Conservation (phyloP, 2,797 vertebrate species). For the Sebastes wilsoni region DNA sequence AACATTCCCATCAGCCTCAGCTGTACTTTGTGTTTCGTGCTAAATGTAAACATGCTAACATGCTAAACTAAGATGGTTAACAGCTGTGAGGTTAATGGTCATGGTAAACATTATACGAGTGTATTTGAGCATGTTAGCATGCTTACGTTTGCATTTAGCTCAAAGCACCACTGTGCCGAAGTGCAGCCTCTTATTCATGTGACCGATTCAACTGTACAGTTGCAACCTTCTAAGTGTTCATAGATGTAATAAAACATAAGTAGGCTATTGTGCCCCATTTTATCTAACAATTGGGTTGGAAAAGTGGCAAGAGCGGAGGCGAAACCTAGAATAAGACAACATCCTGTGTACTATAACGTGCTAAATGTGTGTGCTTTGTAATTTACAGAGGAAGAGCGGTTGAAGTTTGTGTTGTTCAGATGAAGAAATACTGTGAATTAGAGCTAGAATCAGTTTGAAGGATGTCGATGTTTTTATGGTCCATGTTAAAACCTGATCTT, state of each 20-base stretch:
- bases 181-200: background rate
- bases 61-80: background rate
- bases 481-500: conserved; percentile 1
- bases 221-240: background rate
- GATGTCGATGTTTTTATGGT: conserved; percentile 4
- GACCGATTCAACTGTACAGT: conserved; percentile 21
- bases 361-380: conserved; percentile 37
- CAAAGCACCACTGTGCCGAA: background rate
- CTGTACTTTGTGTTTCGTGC: background rate
- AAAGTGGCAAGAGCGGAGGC: background rate
- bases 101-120: background rate
- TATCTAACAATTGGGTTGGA: background rate
- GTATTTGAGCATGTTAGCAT: background rate
- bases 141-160: background rate
- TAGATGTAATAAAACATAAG: conserved; percentile 3
- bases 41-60: background rate
- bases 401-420: background rate
- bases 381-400: conserved; percentile 10
- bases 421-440: conserved; percentile 34
- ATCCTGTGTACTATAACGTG: conserved; percentile 42
- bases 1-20: background rate
- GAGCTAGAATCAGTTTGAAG: conserved; percentile 14
- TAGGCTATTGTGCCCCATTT: background rate
- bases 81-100: background rate
- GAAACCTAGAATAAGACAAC: conserved; percentile 17